phyloP scores from a whole-genome alignment of 2,797 vertebrate genomes.

The Meda fulgida region DNA sequence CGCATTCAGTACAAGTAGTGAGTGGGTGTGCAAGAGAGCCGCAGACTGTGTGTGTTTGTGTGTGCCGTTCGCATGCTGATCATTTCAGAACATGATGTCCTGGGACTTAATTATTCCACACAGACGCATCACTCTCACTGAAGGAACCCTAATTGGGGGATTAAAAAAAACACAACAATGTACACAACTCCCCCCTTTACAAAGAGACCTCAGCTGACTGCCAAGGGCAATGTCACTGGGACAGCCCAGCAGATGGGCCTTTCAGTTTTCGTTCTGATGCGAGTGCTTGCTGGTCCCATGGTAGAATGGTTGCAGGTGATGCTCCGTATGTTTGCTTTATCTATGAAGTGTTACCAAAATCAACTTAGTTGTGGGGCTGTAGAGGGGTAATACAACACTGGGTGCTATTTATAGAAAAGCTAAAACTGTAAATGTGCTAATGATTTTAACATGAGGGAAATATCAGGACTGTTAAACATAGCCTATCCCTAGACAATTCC shows the following conservation, averaged over 20 bases:
- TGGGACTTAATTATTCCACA: conserved; percentile 62
- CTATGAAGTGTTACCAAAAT: not conserved
- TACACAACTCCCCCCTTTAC: conserved; percentile 52
- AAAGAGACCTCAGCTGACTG: conserved; percentile 62
- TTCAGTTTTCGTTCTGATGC: not conserved
- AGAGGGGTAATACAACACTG: conserved; percentile 1
- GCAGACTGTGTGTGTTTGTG: conserved; percentile 30
- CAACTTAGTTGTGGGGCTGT: not conserved
- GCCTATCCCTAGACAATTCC: not conserved
- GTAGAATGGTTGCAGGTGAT: not conserved
- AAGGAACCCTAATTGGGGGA: conserved; percentile 63
- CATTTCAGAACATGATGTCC: conserved; percentile 49
- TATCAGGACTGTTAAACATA: not conserved
- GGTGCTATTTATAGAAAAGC: not conserved
- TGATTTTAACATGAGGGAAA: not conserved
- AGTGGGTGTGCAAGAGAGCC: not conserved
- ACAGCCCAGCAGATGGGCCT: conserved; percentile 39
- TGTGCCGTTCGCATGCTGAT: conserved; percentile 45
- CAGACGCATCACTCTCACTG: conserved; percentile 40
- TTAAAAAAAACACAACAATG: conserved; percentile 57
- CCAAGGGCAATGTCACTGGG: conserved; percentile 58
- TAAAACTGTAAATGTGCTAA: not conserved
- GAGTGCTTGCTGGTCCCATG: conserved; percentile 7
- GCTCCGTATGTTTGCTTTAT: not conserved
- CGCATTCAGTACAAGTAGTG: too few species aligned